Percentiles rank a stretch among this genome's conserved stretches.
Conservation (phyloP, 2,797 vertebrate genomes). For the Clarias laeviceps region DNA sequence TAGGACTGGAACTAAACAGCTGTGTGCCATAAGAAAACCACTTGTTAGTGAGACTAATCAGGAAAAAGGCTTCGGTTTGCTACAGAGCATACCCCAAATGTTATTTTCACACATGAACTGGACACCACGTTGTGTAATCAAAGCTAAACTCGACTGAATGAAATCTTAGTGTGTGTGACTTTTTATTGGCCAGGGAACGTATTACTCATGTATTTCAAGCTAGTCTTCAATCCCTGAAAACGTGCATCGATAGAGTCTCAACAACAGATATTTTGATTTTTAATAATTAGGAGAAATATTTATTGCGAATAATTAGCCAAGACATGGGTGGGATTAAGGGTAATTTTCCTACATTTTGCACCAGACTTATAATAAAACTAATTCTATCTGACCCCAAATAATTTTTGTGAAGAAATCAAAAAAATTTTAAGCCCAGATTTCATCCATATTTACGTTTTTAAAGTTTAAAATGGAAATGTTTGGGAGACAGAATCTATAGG, state of each 20-base stretch:
- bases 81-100: too few species aligned
- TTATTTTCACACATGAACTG: too few species aligned
- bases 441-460: not conserved
- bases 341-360: not conserved
- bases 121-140: too few species aligned
- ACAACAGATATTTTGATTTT: not conserved
- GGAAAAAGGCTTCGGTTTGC: too few species aligned
- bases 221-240: not conserved
- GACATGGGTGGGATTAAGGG: not conserved
- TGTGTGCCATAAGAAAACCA: too few species aligned
- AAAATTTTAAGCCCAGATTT: not conserved
- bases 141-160: too few species aligned
- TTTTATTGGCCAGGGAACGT: too few species aligned
- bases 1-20: too few species aligned
- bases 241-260: not conserved
- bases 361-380: not conserved
- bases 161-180: too few species aligned
- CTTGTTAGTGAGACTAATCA: too few species aligned
- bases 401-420: not conserved
- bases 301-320: not conserved
- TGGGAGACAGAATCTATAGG: not conserved
- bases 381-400: not conserved
- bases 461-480: not conserved
- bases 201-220: too few species aligned
- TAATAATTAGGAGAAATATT: not conserved